A percentile compares a stretch with the other conserved stretches of the same genome.
phyloP scores from a whole-genome alignment of 2,888 invertebrate genomes.

The Sipha maydis region DNA sequence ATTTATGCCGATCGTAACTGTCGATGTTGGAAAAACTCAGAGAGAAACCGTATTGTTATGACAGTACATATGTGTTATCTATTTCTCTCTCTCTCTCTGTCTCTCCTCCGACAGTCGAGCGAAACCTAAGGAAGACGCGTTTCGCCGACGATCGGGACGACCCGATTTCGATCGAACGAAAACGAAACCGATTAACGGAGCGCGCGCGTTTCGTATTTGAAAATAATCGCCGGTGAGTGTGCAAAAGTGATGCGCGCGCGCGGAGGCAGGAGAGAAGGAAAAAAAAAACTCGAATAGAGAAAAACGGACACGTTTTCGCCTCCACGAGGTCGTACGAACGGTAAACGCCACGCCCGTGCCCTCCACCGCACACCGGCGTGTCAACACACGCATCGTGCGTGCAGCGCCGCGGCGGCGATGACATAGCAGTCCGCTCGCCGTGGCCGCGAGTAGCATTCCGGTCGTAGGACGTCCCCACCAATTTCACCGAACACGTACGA shows the following conservation, averaged over 20 bases:
- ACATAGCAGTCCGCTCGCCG: neutral
- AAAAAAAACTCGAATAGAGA: neutral
- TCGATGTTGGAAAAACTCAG: too few species aligned
- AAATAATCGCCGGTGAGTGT: neutral
- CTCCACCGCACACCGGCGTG: neutral
- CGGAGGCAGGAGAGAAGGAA: neutral
- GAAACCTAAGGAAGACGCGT: too few species aligned
- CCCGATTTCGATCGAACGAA: too few species aligned
- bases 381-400: neutral
- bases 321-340: slow-evolving; percentile 17
- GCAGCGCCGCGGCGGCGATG: neutral
- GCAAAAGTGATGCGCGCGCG: neutral
- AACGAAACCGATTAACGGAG: too few species aligned
- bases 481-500: too few species aligned
- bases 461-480: neutral
- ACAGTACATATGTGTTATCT: too few species aligned
- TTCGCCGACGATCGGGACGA: too few species aligned
- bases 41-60: too few species aligned
- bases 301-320: slow-evolving; percentile 19
- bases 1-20: too few species aligned
- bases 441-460: neutral
- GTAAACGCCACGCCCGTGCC: neutral
- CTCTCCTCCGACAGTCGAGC: too few species aligned
- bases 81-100: too few species aligned
- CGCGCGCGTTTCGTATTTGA: neutral